Base-by-base conservation (phyloP, 2,113 vertebrate species). In the Oophaga pumilio region DNA sequence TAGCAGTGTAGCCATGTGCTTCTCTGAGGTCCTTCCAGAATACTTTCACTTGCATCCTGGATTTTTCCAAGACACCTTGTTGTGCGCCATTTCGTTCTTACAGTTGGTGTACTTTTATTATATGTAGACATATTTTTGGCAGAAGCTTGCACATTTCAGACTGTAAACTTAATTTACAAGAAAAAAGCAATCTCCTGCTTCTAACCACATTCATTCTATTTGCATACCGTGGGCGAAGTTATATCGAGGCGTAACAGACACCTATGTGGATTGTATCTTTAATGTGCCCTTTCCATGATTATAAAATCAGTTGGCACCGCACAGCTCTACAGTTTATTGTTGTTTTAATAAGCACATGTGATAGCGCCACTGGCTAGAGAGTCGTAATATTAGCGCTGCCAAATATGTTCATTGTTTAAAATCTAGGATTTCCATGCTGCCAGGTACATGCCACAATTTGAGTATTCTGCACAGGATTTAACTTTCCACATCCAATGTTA, bases 331-430 rank as follows among this genome's bases (percentile, higher is more conserved):
- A 57, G 85, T 86, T 86, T 78, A 86, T 80, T 86, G 50, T 86
- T 86, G 76, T 69, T 79, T 56, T 15, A 56, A 12, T 80, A 69
- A 20, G 17, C 57, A 43, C 49, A 78, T 26, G 20, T 33, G 76
- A 79, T 86, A 86, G 52, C 79, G 76, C 76, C 85, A 80, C 76
- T 59, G 76, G 85, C 62, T 80, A 80, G 77, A 52, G 76, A 86
- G 76, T 86, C 62, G 79, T 80, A 86, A 86, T 80, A n/a, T 71
- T 80, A 66, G 17, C 20, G 62, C 53, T 73, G 66, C 86, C 86
- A 87, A 87, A 28, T 62, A 57, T 56, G 57, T 73, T 20, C 68
- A 60, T 87, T 87, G 78, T 82, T 82, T 79, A 53, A 43, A 86
- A 79, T 79, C 56, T 78, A 68, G 22, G 1, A n/a, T 60, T 87